Evolutionary conservation across 2,888 invertebrate species (phyloP).

Genomic region (Mesorhabditis spiculigera): DNA sequence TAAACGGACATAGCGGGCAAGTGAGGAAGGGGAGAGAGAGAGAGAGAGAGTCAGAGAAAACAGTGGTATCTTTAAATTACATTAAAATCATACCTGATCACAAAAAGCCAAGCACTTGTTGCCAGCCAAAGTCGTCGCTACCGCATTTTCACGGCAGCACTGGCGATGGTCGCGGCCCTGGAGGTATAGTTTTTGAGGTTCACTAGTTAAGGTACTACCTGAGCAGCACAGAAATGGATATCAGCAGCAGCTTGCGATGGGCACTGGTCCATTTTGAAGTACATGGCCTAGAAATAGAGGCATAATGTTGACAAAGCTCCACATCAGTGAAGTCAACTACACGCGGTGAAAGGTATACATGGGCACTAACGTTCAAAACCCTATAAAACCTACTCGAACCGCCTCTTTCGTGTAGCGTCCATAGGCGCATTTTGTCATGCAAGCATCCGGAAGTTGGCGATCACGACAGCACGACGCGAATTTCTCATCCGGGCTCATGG

Average conservation of each 20-base stretch:
- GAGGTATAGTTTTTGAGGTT: not conserved
- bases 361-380: not conserved
- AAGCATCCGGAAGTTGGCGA: constrained; percentile 1
- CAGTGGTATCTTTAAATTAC: not conserved
- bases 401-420: not conserved
- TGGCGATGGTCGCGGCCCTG: constrained; percentile 3
- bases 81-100: not conserved
- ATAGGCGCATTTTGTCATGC: not conserved
- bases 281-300: not conserved
- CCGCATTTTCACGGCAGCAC: not conserved
- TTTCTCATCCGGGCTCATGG: not conserved
- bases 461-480: not conserved
- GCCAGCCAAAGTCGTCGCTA: not conserved
- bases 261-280: not conserved
- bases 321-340: not conserved
- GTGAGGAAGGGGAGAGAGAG: no score
- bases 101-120: not conserved
- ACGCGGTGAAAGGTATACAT: not conserved
- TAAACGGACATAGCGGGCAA: not conserved
- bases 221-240: not conserved
- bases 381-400: not conserved
- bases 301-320: not conserved
- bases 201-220: not conserved
- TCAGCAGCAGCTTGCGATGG: constrained; percentile 1
- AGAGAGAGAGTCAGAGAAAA: no score